Conservation (phyloP, 92 coral and sea anemone species). For the Zoanthus solanderi region DNA sequence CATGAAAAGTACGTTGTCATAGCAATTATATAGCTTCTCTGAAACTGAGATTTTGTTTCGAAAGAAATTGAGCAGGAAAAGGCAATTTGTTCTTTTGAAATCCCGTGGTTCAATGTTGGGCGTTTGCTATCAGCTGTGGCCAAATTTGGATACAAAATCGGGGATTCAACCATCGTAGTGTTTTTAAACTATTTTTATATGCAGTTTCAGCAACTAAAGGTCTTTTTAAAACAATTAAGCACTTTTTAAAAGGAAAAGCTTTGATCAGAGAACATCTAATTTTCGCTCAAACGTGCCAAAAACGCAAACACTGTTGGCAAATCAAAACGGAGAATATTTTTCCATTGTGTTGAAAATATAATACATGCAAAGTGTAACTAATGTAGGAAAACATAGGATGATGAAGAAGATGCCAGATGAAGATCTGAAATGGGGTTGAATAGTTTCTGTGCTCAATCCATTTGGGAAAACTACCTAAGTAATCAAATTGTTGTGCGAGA, state of each 20-base stretch:
- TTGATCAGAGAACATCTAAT: background rate
- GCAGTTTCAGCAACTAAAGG: conserved; percentile 34
- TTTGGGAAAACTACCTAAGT: background rate
- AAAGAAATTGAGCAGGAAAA: conserved; percentile 36
- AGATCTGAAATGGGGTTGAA: background rate
- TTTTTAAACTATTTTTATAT: conserved; percentile 10
- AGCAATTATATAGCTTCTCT: conserved; percentile 30
- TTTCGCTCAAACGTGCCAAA: background rate
- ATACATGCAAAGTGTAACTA: too few species aligned
- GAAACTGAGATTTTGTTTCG: conserved; percentile 37
- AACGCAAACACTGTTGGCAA: background rate
- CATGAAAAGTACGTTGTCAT: conserved; percentile 6
- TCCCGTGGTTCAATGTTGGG: conserved; percentile 20
- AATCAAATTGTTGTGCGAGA: background rate
- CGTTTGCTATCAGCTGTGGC: conserved; percentile 44
- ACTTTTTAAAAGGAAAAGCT: background rate
- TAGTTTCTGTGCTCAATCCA: background rate
- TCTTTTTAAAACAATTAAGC: conserved; percentile 3
- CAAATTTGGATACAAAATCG: conserved; percentile 39
- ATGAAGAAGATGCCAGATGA: too few species aligned
- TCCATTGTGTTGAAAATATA: too few species aligned
- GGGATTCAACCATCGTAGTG: background rate
- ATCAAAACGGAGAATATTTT: background rate
- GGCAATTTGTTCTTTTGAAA: conserved; percentile 33
- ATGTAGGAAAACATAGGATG: background rate